phyloP scores from a whole-genome alignment of 2,888 invertebrate species.

The Helleia helle region DNA sequence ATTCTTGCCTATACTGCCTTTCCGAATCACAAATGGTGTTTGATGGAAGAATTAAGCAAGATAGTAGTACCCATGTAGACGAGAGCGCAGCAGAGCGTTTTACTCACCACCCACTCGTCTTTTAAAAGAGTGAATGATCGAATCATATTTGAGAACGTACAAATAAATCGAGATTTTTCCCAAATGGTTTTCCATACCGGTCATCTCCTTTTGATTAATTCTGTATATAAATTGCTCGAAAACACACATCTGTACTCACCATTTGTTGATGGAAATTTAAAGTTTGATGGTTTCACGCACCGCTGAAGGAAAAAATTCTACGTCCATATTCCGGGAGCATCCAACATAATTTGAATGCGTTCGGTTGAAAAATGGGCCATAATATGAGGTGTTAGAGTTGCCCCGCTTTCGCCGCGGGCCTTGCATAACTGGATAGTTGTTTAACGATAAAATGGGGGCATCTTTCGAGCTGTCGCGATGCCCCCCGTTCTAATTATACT shows the following conservation, averaged over 20 bases:
- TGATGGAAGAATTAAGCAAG: too few relatives aligned
- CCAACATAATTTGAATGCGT: slow-evolving; percentile 22
- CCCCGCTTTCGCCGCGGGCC: slow-evolving; percentile 15
- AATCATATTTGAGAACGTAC: too few relatives aligned
- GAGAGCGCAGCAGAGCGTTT: too few relatives aligned
- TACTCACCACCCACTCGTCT: too few relatives aligned
- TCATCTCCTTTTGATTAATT: too few relatives aligned
- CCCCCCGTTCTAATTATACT: slow-evolving; percentile 46
- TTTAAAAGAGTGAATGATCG: too few relatives aligned
- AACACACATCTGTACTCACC: neutral
- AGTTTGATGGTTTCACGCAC: slow-evolving; percentile 17
- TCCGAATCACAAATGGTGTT: too few relatives aligned
- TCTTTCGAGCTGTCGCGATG: slow-evolving; percentile 41
- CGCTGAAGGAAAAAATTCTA: slow-evolving; percentile 18
- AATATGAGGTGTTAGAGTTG: slow-evolving; percentile 17
- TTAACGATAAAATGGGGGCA: slow-evolving; percentile 41
- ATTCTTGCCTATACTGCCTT: too few relatives aligned
- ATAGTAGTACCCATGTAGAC: too few relatives aligned
- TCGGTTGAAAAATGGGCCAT: slow-evolving; percentile 18
- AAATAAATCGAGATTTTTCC: too few relatives aligned
- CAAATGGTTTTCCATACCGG: too few relatives aligned
- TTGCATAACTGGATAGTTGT: slow-evolving; percentile 24
- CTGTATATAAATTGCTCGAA: too few relatives aligned
- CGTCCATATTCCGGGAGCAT: slow-evolving; percentile 17
- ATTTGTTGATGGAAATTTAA: slow-evolving; percentile 11